Percentiles rank a stretch among this genome's conserved stretches.
Evolutionary conservation across 2,888 invertebrate genomes (phyloP).

Genomic region (Ferdinandea cuprea): DNA sequence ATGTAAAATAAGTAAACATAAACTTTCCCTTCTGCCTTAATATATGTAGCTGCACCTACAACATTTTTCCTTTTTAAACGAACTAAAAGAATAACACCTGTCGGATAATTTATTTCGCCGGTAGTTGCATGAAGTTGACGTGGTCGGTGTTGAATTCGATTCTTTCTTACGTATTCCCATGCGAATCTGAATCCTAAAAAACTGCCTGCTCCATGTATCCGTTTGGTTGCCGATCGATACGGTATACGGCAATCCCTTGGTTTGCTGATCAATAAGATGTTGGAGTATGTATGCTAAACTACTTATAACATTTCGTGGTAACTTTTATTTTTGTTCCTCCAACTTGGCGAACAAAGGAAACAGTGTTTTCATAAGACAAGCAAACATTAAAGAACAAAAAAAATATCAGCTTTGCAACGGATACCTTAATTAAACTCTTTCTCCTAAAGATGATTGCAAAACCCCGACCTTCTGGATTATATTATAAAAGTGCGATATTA

Average conservation of each 20-base stretch:
- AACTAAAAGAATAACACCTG: constrained; percentile 61
- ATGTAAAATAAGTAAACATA: too few relatives aligned
- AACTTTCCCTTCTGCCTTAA: too few relatives aligned
- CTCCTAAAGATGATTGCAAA: constrained; percentile 5
- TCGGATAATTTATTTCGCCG: constrained; percentile 69
- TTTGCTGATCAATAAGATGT: constrained; percentile 38
- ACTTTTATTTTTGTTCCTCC: constrained; percentile 2
- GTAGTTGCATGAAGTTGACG: constrained; percentile 56
- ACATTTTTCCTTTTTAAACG: constrained; percentile 8
- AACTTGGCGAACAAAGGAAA: constrained; percentile 41
- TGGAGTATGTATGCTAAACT: constrained; percentile 56
- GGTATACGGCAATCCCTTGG: constrained; percentile 32
- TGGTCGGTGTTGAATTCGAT: constrained; percentile 30
- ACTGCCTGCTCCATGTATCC: constrained; percentile 50
- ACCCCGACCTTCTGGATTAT: constrained; percentile 4
- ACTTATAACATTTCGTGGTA: constrained; percentile 47
- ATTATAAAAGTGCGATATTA: background rate
- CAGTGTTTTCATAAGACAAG: constrained; percentile 29
- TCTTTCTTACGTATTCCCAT: constrained; percentile 34
- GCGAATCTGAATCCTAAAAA: constrained; percentile 54
- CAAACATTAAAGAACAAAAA: constrained; percentile 4
- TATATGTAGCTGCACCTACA: background rate
- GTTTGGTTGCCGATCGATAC: constrained; percentile 49
- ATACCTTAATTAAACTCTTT: background rate
- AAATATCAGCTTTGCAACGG: background rate